A percentile compares a stretch with the other conserved stretches of the same genome.
Evolutionary conservation across 1,140 invertebrate genomes (phyloP).

Genomic region (Lysiphlebus fabarum): DNA sequence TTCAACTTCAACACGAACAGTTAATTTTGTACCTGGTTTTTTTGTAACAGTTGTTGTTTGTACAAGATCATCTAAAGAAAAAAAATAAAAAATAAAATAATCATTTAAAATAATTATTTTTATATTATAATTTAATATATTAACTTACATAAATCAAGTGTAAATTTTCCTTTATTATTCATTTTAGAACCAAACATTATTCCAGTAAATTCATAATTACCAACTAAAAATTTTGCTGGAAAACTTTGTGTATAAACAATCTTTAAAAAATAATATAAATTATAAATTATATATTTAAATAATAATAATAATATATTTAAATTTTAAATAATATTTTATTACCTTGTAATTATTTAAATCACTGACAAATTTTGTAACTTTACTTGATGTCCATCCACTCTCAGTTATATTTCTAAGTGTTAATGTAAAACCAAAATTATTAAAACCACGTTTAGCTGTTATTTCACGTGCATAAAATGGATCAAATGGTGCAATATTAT

Average conservation of each 20-base stretch:
- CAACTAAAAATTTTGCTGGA: conserved; percentile 71
- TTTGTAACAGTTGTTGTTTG: conserved; percentile 73
- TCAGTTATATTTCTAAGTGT: conserved; percentile 71
- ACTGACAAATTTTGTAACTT: conserved; percentile 68
- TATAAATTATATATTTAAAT: not conserved
- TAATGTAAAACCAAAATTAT: conserved; percentile 65
- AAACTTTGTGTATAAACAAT: conserved; percentile 76
- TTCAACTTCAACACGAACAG: conserved; percentile 68
- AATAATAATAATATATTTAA: not conserved
- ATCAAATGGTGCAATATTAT: conserved; percentile 71
- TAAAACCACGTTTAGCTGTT: conserved; percentile 60
- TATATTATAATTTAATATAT: not conserved
- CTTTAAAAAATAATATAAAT: conserved; percentile 51
- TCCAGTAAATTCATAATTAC: conserved; percentile 66
- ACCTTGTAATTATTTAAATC: conserved; percentile 50
- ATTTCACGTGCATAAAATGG: conserved; percentile 71
- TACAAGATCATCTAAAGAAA: conserved; percentile 41
- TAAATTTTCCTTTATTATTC: conserved; percentile 67
- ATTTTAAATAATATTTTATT: conserved; percentile 13
- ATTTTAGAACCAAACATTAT: conserved; percentile 61
- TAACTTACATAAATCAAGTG: conserved; percentile 69
- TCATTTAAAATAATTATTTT: not conserved
- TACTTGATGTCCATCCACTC: conserved; percentile 71
- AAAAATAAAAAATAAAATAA: conserved; percentile 6
- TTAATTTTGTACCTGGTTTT: conserved; percentile 56